phyloP scores from a whole-genome alignment of 35 echinoderm and acorn worm species.

The Ptychodera flava region DNA sequence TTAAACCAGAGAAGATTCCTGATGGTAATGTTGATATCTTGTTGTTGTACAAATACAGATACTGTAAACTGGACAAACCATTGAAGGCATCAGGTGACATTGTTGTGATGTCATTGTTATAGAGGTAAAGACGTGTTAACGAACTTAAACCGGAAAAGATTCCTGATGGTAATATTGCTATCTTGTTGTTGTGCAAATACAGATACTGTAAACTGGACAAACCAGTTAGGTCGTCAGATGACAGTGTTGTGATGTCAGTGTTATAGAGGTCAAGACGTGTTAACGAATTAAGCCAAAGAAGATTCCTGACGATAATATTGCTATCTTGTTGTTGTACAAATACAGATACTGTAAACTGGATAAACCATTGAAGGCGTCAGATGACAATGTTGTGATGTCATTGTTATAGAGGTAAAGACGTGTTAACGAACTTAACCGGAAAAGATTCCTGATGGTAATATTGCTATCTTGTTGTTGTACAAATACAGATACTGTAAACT shows the following conservation, averaged over 20 bases:
- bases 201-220: neutral
- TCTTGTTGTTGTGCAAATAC: neutral
- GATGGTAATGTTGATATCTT: too few species aligned
- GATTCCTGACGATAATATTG: neutral
- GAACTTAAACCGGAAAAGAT: neutral
- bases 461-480: too few species aligned
- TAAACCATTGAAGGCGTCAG: neutral
- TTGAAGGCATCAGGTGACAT: neutral
- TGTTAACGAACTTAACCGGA: too few species aligned
- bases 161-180: neutral
- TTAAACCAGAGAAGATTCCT: too few species aligned
- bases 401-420: neutral
- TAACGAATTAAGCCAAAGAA: neutral
- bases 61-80: too few species aligned
- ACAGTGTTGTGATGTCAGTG: neutral
- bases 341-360: neutral
- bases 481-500: neutral
- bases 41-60: too few species aligned
- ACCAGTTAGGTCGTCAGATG: neutral
- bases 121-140: neutral
- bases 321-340: neutral
- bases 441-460: too few species aligned
- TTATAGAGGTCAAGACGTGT: neutral
- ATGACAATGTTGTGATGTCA: neutral
- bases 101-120: neutral